Evolutionary conservation across 2,113 vertebrate species (phyloP).

Genomic region (Alligator sinensis): DNA sequence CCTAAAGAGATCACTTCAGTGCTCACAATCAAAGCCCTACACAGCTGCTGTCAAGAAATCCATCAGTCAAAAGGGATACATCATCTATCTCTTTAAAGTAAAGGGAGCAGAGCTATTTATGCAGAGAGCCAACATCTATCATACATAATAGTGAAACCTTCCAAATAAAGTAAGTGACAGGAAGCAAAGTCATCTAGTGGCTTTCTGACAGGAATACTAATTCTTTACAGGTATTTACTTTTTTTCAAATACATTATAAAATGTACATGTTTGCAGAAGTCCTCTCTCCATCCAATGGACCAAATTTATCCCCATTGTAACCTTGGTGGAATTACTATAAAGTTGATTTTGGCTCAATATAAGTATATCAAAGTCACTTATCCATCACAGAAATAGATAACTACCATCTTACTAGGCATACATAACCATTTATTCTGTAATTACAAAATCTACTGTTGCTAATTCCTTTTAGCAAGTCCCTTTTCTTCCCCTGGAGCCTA

Average conservation of each 20-base stretch:
- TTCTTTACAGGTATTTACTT: neutral
- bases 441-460: neutral
- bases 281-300: neutral
- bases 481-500: neutral
- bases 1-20: neutral
- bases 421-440: neutral
- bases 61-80: neutral
- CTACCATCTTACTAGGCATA: neutral
- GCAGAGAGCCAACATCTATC: neutral
- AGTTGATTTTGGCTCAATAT: neutral
- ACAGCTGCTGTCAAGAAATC: neutral
- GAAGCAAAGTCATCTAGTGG: neutral
- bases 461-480: neutral
- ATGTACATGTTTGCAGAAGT: neutral
- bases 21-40: neutral
- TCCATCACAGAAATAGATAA: neutral
- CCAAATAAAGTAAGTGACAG: neutral
- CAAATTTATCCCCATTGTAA: neutral
- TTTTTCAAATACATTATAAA: neutral
- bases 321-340: neutral
- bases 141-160: neutral
- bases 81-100: neutral
- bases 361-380: neutral
- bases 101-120: neutral
- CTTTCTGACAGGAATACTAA: neutral